Base-by-base conservation (phyloP, 1,140 invertebrate genomes). In the Trachymyrmex septentrionalis region DNA sequence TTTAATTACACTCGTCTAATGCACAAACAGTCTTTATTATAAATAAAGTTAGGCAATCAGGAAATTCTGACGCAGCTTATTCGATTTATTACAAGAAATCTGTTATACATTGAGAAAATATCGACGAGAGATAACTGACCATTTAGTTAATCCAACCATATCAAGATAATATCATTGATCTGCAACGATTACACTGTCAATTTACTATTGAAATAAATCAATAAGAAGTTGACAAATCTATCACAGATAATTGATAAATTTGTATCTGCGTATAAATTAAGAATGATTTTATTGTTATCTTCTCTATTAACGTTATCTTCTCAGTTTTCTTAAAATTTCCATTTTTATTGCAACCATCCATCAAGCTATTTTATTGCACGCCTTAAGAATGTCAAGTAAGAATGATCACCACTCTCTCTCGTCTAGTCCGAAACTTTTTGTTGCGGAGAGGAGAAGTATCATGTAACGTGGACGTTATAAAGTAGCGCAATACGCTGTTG, bases 381-480 rank as follows among this genome's bases (percentile, higher is more conserved):
- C 24, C 55, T 48, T 50, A 24, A 73, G 27, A 48, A 84, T 30
- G 69, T 75, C 80, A 75, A 34, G 50, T 61, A 75, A 75, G 69
- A 84, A 75, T 61, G 80, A 75, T 84, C 57, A 61, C 38, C 44
- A 27, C 38, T 69, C 57, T 69, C 57, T 44, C 44, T 84, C 38
- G 80, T 75, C 34, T 30, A 73, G 80, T 81, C 67, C 59, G 38
- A 27, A 84, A 84, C 63, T 75, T 30, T 63, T 75, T 48, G 38
- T 14, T 7, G 24, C 69, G 7, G 16, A n/a, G 50, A 72, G 6
- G n/a, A 19, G 50, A 72, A 30, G n/a, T 19, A 82, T 14, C 72
- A 34, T 30, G 16, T 59, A 82, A 63, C 38, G n/a, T n/a, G 0
- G 30, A n/a, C 48, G 44, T 61, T 75, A 84, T 61, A 75, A 84